A percentile compares a stretch with the other conserved stretches of the same genome.
Evolutionary conservation across 2,797 vertebrate species (phyloP).

Genomic region (Natrix natrix): DNA sequence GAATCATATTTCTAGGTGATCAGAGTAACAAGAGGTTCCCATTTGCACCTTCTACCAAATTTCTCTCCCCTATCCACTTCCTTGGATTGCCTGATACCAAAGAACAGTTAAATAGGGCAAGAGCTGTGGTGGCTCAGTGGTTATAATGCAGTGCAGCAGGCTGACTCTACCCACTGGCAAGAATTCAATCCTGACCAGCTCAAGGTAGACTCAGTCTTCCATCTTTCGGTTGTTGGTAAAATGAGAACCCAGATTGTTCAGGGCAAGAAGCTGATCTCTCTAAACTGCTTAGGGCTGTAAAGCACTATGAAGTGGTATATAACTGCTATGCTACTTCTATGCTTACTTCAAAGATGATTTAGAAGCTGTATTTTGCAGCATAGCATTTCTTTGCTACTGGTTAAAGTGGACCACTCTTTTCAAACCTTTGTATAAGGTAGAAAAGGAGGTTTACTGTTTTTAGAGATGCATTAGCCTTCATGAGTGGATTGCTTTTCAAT

Average conservation of each 20-base stretch:
- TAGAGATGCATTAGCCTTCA: neutral
- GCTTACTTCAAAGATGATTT: neutral
- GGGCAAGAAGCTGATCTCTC: neutral
- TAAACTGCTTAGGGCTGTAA: neutral
- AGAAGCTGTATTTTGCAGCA: neutral
- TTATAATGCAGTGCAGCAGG: neutral
- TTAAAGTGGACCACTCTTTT: neutral
- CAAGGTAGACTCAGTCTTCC: neutral
- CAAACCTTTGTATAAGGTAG: neutral
- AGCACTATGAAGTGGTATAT: neutral
- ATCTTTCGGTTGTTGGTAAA: neutral
- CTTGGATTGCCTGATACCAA: neutral
- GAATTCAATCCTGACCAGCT: neutral
- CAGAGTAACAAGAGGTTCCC: neutral
- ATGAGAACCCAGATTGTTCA: neutral
- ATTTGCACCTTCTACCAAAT: neutral
- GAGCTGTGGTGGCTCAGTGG: neutral
- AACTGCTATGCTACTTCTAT: neutral
- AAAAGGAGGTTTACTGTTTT: neutral
- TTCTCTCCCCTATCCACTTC: neutral
- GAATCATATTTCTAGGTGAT: neutral
- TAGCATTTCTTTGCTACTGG: neutral
- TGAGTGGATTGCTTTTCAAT: neutral
- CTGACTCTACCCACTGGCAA: neutral
- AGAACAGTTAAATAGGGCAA: neutral